Evolutionary conservation across 2,113 vertebrate genomes (phyloP), one percentile per base, ranked within the genome.

Genomic region (Heliornis fulica): DNA sequence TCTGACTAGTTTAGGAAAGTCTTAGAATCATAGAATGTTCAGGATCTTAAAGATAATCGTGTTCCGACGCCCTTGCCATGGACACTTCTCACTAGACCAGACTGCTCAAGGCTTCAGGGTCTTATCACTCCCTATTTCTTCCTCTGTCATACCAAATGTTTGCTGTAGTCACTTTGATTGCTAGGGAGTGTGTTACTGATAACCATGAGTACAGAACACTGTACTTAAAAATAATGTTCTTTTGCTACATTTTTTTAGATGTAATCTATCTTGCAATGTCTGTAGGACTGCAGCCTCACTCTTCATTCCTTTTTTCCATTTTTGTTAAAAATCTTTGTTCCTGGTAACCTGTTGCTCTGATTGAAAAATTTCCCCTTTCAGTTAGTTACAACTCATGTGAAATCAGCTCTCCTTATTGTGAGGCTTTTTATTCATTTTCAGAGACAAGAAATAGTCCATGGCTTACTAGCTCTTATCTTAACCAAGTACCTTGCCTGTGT

Each of bases 201-300:
- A 81, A 45, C 17, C 0, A 0, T 56, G 65, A 40, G 6, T 31
- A 15, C 72, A 16, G 10, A 56, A 29, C 2, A 16, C 25, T 78
- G 17, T 3, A 7, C 7, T 63, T 84, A 5, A 0, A 29, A 45
- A 69, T 13, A 53, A n/a, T 61, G 13, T 7, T 36, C 5, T 41
- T 75, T 29, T 46, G 18, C 15, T 87, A 80, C 22, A 17, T 3
- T 31, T 93, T n/a, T 70, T 51, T 48, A 41, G 5, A 87, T 89
- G 23, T 86, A 46, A 26, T 54, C 12, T 54, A 2, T 36, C 22
- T 60, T 1, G 2, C 53, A 5, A 40, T 78, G 14, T 34, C 48
- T 71, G 10, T 45, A 36, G 43, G 66, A 63, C 16, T 78, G 16
- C 23, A 63, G 4, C 40, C 7, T 66, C 23, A 26, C 8, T 57